A percentile compares a stretch with the other conserved stretches of the same genome.
phyloP scores from a whole-genome alignment of 2,888 invertebrate species.

The Drosophila fungiperda region DNA sequence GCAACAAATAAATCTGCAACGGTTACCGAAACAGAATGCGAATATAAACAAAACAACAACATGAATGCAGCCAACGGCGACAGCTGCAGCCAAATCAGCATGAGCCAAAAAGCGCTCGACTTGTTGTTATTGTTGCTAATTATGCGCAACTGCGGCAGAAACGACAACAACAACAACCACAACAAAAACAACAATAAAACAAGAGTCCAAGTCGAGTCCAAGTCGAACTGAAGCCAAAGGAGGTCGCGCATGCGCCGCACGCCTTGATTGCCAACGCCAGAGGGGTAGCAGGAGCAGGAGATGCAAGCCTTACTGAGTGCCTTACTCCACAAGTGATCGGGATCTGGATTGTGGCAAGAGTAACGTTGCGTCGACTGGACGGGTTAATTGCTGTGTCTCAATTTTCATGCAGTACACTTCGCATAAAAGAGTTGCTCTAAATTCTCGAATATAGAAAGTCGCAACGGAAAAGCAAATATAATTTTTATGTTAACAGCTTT shows the following conservation, averaged over 20 bases:
- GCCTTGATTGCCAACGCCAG: slow-evolving; percentile 12
- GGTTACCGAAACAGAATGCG: slow-evolving; percentile 42
- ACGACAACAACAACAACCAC: slow-evolving; percentile 28
- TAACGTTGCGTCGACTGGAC: slow-evolving; percentile 15
- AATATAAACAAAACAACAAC: slow-evolving; percentile 16
- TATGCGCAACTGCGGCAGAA: slow-evolving; percentile 50
- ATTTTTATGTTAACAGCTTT: too few species aligned
- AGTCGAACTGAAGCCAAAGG: slow-evolving; percentile 32
- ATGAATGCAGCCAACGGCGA: slow-evolving; percentile 17
- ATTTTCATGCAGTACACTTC: slow-evolving; percentile 50
- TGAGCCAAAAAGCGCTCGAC: slow-evolving; percentile 34
- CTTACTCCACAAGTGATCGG: slow-evolving; percentile 47
- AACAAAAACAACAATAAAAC: slow-evolving; percentile 20
- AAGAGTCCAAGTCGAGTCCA: slow-evolving; percentile 27
- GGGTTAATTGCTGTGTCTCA: slow-evolving; percentile 71
- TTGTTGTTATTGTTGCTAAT: slow-evolving; percentile 68
- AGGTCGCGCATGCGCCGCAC: slow-evolving; percentile 73
- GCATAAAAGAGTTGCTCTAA: neutral
- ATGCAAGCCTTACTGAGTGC: slow-evolving; percentile 26
- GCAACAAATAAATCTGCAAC: slow-evolving; percentile 68
- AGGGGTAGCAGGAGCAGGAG: slow-evolving; percentile 2
- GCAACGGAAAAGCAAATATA: too few species aligned
- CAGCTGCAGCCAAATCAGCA: slow-evolving; percentile 44
- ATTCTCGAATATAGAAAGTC: neutral
- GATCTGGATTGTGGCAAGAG: slow-evolving; percentile 28